Base-by-base conservation (phyloP, 2,113 vertebrate species). In the Coregonus clupeaformis region DNA sequence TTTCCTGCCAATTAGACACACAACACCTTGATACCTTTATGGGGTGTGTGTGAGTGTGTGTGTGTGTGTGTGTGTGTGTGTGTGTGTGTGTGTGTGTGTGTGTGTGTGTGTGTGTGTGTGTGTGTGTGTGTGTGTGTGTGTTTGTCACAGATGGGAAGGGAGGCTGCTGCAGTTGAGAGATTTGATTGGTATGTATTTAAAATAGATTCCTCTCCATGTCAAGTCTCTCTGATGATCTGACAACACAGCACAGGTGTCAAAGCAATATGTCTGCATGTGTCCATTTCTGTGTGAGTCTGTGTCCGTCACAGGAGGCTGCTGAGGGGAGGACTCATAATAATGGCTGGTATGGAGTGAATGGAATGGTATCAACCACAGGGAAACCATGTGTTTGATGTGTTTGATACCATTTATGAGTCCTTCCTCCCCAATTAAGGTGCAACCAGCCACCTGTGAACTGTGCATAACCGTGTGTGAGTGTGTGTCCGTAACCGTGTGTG, bases 1-100 rank as follows among this genome's bases (percentile, higher is more conserved):
- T 91, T 90, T 89, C 87, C 81, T 83, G 84, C 89, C 88, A 89
- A 91, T 90, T 90, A 92, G 79, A 72, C 82, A 84, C 68, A 69
- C 78, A 80, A 75, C 82, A 57, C 77, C 80, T 77, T 87, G 88
- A 88, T 85, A 85, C 71, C 78, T 79, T 24, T 9, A 3, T n/a
- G 60, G n/a, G 9, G 36, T 42, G 36, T 2, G 32, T 2, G 6
- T 9, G 6, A 7, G 32, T 36, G 6, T 7, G 32, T 32, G 36
- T 9, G 36, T 67, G 14, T 32, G 29, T 12, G 65, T 11, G 14
- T 30, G 24, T 27, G 16, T 18, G 25, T 25, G 16, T 22, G 20
- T n/a, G 27, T 16, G 20, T 36, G 49, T 45, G 63, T 63, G 20
- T 29, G 65, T 24, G 63, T 30, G 70, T 65, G 49, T 45, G 24